Conservation (phyloP, 2,888 invertebrate genomes). For the Callosobruchus maculatus region DNA sequence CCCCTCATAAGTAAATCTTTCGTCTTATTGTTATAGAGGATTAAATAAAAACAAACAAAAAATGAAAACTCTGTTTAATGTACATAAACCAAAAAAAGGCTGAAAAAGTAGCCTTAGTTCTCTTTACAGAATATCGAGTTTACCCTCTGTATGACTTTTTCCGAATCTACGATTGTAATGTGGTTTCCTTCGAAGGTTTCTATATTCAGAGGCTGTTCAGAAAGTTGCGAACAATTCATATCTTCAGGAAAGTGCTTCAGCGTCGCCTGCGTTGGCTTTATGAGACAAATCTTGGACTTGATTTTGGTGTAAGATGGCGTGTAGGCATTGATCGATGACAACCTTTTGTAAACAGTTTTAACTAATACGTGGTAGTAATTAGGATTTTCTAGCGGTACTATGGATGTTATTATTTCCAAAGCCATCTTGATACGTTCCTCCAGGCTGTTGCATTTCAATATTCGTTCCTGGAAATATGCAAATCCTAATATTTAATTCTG, state of each 20-base stretch:
- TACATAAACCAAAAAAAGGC: background rate
- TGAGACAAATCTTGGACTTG: slow-evolving; percentile 27
- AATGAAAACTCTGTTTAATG: background rate
- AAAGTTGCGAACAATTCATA: slow-evolving; percentile 61
- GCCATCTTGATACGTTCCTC: slow-evolving; percentile 9
- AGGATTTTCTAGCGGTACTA: background rate
- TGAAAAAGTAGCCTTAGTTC: background rate
- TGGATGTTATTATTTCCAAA: background rate
- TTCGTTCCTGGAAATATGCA: slow-evolving; percentile 9
- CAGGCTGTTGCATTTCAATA: slow-evolving; percentile 12
- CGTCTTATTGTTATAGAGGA: background rate
- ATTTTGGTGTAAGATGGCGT: slow-evolving; percentile 24
- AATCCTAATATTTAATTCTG: too few relatives aligned
- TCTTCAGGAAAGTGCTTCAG: slow-evolving; percentile 52
- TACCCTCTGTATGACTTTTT: slow-evolving; percentile 20
- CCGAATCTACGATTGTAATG: slow-evolving; percentile 63
- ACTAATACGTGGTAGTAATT: slow-evolving; percentile 9
- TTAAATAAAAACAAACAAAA: background rate
- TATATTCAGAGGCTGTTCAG: slow-evolving; percentile 56
- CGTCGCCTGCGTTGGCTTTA: slow-evolving; percentile 22
- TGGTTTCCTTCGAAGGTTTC: slow-evolving; percentile 72
- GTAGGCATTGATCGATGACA: slow-evolving; percentile 23
- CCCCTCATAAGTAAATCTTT: too few relatives aligned
- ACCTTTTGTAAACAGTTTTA: slow-evolving; percentile 22
- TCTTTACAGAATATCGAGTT: background rate